A percentile compares a stretch with the other conserved stretches of the same genome.
Conservation (phyloP, 2,797 vertebrate genomes). For the Lindbergichthys nudifrons region DNA sequence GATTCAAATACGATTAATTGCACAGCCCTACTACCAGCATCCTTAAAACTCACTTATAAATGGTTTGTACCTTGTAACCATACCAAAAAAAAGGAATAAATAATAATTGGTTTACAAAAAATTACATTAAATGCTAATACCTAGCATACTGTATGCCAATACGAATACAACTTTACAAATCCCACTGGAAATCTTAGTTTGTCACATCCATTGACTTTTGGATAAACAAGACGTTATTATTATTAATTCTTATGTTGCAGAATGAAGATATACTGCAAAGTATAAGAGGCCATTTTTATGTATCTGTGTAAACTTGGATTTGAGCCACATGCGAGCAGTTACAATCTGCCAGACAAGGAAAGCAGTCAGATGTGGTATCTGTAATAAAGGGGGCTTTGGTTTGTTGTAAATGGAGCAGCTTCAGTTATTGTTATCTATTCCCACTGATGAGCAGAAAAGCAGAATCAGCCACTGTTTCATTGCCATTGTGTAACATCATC, state of each 20-base stretch:
- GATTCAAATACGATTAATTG: no score
- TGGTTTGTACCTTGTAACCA: background rate
- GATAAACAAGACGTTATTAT: background rate
- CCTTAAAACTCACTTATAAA: background rate
- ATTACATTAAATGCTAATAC: background rate
- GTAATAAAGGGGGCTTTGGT: constrained; percentile 18
- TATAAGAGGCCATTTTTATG: background rate
- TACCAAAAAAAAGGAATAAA: background rate
- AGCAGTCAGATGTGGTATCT: constrained; percentile 20
- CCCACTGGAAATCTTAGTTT: background rate
- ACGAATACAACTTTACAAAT: background rate
- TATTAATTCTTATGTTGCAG: background rate
- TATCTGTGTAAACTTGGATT: background rate
- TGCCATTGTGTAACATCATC: background rate
- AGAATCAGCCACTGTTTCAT: constrained; percentile 2
- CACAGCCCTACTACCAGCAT: no score
- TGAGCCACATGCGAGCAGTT: background rate
- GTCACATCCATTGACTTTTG: background rate
- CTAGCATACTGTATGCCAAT: background rate
- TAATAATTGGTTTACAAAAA: background rate
- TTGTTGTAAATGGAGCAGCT: constrained; percentile 30
- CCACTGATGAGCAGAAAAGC: constrained; percentile 26
- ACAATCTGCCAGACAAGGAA: background rate
- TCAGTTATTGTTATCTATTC: constrained; percentile 44
- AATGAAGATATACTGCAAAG: constrained; percentile 2